phyloP scores from a whole-genome alignment of 53 echinoderm and acorn worm species.

The Stichopus horrens region DNA sequence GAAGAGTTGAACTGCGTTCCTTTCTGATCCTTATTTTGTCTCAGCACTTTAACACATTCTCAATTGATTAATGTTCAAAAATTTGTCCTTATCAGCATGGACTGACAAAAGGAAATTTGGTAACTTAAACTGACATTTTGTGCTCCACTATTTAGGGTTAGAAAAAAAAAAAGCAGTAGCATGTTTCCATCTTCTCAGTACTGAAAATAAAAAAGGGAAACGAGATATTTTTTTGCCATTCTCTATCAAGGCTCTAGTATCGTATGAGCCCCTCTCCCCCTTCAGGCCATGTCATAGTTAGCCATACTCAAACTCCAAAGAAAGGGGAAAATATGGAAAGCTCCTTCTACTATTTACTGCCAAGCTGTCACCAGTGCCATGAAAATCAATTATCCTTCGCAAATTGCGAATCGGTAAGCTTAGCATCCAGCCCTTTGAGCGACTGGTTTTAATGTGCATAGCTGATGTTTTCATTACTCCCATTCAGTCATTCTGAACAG shows the following conservation, averaged over 20 bases:
- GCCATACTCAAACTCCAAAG: background rate
- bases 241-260: background rate
- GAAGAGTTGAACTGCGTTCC: too few species aligned
- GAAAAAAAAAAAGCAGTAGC: too few species aligned
- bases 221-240: too few species aligned
- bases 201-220: too few species aligned
- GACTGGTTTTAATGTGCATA: constrained; percentile 20
- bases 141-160: too few species aligned
- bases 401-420: background rate
- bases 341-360: constrained; percentile 10
- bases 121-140: too few species aligned
- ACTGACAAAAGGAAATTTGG: too few species aligned
- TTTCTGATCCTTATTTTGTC: too few species aligned
- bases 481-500: constrained; percentile 17
- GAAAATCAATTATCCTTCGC: constrained; percentile 10
- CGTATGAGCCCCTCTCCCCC: background rate
- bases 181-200: background rate
- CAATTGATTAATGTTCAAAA: too few species aligned
- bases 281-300: background rate
- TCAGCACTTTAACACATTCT: too few species aligned
- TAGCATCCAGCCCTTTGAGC: constrained; percentile 1
- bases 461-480: constrained; percentile 34
- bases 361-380: constrained; percentile 1
- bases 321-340: background rate
- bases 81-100: too few species aligned